Evolutionary conservation across 2,797 vertebrate genomes (phyloP), one percentile per base, ranked within the genome.

Genomic region (Gymnoscopelus microlampas): DNA sequence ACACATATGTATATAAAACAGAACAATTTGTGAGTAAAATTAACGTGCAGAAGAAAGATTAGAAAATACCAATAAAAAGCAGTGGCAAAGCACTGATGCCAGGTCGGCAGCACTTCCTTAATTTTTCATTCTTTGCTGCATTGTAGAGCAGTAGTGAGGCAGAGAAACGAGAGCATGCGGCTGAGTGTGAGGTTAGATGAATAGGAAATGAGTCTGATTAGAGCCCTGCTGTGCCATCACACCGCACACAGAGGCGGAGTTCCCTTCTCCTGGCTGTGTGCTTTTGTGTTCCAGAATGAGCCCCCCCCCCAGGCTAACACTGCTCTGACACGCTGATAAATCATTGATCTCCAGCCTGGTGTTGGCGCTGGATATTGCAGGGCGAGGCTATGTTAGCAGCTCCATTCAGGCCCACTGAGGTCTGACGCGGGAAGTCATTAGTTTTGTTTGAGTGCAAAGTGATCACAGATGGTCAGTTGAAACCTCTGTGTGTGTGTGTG

Each of bases 311-410:
- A 19, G 85, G 77, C 82, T 74, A 75, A 77, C 72, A 19, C 63
- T 78, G 78, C 82, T 63, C 76, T 76, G 85, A 86, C 90, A 81
- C 84, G 32, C 77, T 81, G 85, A 90, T 90, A 87, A 89, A 91
- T 89, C 88, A 91, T 85, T 88, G 83, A 90, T 89, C 84, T 76
- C 68, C 78, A 19, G 2, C 69, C 70, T 74, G 76, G 57, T 82
- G 81, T 15, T 62, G 47, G 44, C 2, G 59, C 75, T 87, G 81
- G 73, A 81, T 91, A 83, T 88, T 85, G 73, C 79, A 76, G 63
- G 51, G 74, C 81, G 76, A 71, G 66, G 71, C 75, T 61, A 59
- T 1, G 72, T 75, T 71, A 65, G 76, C 76, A 68, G 66, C 79
- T 78, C 63, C 58, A 13, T 66, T 80, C 3, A 35, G 61, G 75